Conservation (phyloP, 2,797 vertebrate genomes). For the Hapalemur alaotrensis region DNA sequence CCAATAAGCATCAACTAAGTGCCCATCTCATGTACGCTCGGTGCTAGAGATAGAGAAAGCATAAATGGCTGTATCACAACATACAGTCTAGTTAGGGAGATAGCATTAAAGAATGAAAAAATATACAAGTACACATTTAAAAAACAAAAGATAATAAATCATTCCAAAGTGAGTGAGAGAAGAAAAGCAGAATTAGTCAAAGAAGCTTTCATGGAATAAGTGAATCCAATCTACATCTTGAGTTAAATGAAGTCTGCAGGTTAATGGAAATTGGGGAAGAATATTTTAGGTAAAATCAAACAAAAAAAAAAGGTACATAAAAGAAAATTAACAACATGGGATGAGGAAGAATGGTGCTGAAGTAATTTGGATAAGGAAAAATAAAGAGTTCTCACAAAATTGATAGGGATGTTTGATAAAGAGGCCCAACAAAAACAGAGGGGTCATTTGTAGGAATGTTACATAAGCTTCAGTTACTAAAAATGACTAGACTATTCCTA, state of each 20-base stretch:
- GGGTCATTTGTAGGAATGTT: neutral
- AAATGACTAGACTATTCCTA: neutral
- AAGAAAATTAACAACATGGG: neutral
- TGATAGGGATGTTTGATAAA: neutral
- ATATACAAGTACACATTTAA: neutral
- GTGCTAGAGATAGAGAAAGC: neutral
- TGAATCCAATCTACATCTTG: neutral
- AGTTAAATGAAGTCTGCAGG: neutral
- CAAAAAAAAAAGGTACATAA: neutral
- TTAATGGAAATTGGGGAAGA: neutral
- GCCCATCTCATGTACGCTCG: neutral
- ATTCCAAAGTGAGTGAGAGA: neutral
- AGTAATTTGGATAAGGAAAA: neutral
- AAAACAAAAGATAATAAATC: neutral
- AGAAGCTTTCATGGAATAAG: neutral
- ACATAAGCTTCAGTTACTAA: neutral
- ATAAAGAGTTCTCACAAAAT: neutral
- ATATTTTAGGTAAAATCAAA: neutral
- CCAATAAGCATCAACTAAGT: neutral
- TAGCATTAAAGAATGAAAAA: neutral
- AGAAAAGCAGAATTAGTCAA: neutral
- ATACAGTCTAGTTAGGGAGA: neutral
- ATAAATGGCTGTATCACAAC: neutral
- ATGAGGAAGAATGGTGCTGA: neutral
- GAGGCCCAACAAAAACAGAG: neutral